phyloP scores from a whole-genome alignment of 2,888 invertebrate species.

The Idaea aversata region DNA sequence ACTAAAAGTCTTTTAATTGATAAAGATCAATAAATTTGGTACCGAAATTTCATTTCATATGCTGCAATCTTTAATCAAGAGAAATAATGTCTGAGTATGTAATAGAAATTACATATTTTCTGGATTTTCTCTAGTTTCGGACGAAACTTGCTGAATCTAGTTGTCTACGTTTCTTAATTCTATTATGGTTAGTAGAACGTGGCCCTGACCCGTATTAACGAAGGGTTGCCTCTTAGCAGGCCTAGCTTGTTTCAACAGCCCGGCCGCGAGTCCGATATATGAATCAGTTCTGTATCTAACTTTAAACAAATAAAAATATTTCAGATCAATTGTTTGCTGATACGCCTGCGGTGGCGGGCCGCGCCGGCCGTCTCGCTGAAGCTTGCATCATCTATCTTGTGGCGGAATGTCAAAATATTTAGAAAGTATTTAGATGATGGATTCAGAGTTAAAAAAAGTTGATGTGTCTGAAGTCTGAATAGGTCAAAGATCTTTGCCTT shows the following conservation, averaged over 20 bases:
- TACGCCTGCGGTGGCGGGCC: not conserved
- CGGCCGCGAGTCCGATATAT: not conserved
- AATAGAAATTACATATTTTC: not conserved
- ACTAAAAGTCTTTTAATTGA: not conserved
- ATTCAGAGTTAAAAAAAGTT: not conserved
- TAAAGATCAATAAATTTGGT: too few relatives aligned
- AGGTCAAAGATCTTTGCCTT: too few relatives aligned
- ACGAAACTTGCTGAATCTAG: conserved; percentile 16
- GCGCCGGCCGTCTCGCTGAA: not conserved
- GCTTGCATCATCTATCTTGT: not conserved
- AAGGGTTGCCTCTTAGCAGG: not conserved
- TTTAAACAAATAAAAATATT: not conserved
- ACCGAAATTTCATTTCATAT: too few relatives aligned
- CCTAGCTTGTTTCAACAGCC: not conserved
- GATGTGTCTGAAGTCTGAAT: too few relatives aligned
- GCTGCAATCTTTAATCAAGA: too few relatives aligned
- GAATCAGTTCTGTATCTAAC: not conserved
- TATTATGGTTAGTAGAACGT: conserved; percentile 21
- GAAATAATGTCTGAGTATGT: too few relatives aligned
- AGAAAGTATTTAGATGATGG: not conserved
- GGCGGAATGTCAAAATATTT: not conserved
- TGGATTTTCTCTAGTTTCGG: not conserved
- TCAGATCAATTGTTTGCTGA: not conserved
- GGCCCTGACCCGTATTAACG: not conserved
- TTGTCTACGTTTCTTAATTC: conserved; percentile 28